These are phyloP conservation scores for Eremobia ochroleuca DNA, from an alignment of 2,888 invertebrate genomes.

Conservation along the genomic window DNA sequence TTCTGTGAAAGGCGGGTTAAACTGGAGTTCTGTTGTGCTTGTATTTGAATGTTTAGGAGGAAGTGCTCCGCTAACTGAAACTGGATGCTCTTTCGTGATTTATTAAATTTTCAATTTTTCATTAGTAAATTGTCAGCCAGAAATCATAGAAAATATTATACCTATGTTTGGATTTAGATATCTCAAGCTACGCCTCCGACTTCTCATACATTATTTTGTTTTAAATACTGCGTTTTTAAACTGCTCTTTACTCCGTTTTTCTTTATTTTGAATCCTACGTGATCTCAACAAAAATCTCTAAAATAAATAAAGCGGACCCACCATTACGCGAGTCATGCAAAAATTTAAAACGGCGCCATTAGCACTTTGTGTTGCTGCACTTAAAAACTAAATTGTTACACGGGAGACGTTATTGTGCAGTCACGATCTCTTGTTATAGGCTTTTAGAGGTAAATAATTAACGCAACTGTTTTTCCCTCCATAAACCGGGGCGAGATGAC, in stretches of 20 bases:
- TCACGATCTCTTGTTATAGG: conserved; percentile 51
- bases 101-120: background rate
- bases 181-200: background rate
- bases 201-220: background rate
- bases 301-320: conserved; percentile 26
- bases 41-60: background rate
- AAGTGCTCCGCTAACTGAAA: background rate
- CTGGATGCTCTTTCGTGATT: background rate
- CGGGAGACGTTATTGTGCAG: conserved; percentile 53
- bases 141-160: background rate
- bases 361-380: conserved; percentile 51
- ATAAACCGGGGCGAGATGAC: background rate
- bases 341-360: conserved; percentile 52
- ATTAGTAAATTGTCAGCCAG: no score
- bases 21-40: background rate
- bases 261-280: background rate
- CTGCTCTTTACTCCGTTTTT: background rate
- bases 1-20: conserved; percentile 16
- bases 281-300: conserved; percentile 15
- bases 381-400: conserved; percentile 44
- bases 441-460: conserved; percentile 35
- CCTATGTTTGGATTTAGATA: background rate
- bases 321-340: conserved; percentile 52
- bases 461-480: background rate
- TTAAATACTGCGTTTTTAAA: background rate